A percentile compares a stretch with the other conserved stretches of the same genome.
Evolutionary conservation across 2,797 vertebrate genomes (phyloP).

Genomic region (Lepus oiostolus): DNA sequence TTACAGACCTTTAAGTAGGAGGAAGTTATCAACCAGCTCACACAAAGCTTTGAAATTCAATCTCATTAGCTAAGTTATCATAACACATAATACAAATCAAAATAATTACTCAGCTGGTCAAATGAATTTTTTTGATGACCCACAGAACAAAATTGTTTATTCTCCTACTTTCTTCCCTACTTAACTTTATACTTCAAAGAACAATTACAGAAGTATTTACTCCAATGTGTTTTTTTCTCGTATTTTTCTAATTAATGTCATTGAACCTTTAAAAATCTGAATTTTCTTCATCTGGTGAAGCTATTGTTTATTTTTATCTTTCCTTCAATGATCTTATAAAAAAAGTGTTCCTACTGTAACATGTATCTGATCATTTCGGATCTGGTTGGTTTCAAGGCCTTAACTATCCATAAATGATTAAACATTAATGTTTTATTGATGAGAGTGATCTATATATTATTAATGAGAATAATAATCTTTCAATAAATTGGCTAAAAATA

Average conservation of each 20-base stretch:
- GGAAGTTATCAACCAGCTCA: background rate
- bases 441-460: constrained; percentile 29
- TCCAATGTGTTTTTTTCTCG: background rate
- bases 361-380: background rate
- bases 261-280: background rate
- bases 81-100: constrained; percentile 13
- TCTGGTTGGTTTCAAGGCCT: constrained; percentile 27
- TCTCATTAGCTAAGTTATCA: background rate
- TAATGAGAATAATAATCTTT: constrained; percentile 1
- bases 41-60: background rate
- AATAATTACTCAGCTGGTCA: background rate
- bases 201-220: constrained; percentile 12
- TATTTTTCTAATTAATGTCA: constrained; percentile 1
- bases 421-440: constrained; percentile 32
- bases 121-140: background rate
- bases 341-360: background rate
- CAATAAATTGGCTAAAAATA: constrained; percentile 25
- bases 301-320: constrained; percentile 32
- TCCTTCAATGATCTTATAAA: background rate
- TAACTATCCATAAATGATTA: constrained; percentile 33
- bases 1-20: background rate
- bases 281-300: constrained; percentile 14
- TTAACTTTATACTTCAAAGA: background rate
- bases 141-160: background rate
- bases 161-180: background rate